Evolutionary conservation across 2,113 vertebrate genomes (phyloP).

Genomic region (Alligator mississippiensis): DNA sequence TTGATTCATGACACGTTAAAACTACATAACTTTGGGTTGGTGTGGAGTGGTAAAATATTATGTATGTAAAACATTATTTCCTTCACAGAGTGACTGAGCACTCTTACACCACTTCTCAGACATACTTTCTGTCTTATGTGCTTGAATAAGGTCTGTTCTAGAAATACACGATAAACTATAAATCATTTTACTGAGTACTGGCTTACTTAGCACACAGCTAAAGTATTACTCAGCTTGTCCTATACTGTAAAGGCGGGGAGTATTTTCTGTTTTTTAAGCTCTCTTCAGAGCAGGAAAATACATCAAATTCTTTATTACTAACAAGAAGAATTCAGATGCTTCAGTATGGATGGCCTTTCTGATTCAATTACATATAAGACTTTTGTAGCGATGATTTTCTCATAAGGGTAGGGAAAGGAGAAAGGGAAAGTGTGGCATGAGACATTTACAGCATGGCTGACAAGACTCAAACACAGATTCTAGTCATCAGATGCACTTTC

Average conservation of each 20-base stretch:
- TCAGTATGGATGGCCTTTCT: not conserved
- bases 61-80: no score
- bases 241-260: not conserved
- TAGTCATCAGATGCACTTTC: no score
- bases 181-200: not conserved
- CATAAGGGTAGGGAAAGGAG: no score
- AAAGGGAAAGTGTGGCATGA: no score
- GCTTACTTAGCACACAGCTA: not conserved
- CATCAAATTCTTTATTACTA: not conserved
- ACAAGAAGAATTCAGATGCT: not conserved
- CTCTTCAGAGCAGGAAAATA: not conserved
- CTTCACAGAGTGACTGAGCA: no score
- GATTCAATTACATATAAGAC: not conserved
- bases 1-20: not conserved
- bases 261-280: not conserved
- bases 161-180: not conserved
- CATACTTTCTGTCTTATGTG: not conserved
- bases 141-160: not conserved
- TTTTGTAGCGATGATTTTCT: no score
- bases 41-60: no score
- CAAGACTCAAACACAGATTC: no score
- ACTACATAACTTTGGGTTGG: no score
- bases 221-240: not conserved
- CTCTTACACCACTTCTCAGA: no score
- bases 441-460: no score